Evolutionary conservation across 2,888 invertebrate genomes (phyloP).

Genomic region (Metellina segmentata): DNA sequence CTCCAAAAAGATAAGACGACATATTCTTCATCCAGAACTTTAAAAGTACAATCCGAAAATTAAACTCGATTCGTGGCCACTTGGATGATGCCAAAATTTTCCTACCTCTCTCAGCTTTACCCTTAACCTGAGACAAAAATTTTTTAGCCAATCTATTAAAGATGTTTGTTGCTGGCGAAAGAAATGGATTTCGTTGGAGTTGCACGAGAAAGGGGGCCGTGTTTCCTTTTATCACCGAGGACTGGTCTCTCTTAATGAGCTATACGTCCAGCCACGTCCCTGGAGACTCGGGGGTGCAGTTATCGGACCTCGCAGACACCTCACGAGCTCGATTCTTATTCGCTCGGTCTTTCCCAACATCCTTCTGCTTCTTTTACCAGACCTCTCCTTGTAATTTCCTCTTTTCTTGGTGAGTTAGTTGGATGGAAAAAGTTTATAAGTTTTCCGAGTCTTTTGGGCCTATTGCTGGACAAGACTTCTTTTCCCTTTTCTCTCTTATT

Average conservation of each 20-base stretch:
- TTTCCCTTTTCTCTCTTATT: conserved; percentile 16
- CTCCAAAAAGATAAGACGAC: too few relatives aligned
- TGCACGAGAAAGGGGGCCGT: not conserved
- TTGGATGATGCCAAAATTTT: too few relatives aligned
- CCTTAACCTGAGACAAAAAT: not conserved
- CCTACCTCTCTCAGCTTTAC: not conserved
- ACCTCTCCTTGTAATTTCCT: conserved; percentile 27
- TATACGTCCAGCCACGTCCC: conserved; percentile 51
- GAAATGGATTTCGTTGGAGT: conserved; percentile 56
- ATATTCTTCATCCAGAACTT: too few relatives aligned
- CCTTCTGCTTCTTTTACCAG: not conserved
- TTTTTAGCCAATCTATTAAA: not conserved
- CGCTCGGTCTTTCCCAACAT: conserved; percentile 14
- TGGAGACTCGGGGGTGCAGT: conserved; percentile 48
- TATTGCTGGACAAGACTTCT: not conserved
- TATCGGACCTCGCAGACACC: conserved; percentile 68
- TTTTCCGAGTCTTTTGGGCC: conserved; percentile 4
- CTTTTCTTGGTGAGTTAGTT: conserved; percentile 29
- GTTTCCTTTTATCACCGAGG: conserved; percentile 67
- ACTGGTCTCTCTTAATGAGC: conserved; percentile 67
- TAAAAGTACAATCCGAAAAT: too few relatives aligned
- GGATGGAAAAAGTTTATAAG: conserved; percentile 49
- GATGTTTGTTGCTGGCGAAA: conserved; percentile 10
- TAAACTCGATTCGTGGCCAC: too few relatives aligned
- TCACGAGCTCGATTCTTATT: conserved; percentile 40